Percentiles rank a stretch among this genome's conserved stretches.
Evolutionary conservation across 2,113 vertebrate genomes (phyloP).

Genomic region (Pteropus alecto): DNA sequence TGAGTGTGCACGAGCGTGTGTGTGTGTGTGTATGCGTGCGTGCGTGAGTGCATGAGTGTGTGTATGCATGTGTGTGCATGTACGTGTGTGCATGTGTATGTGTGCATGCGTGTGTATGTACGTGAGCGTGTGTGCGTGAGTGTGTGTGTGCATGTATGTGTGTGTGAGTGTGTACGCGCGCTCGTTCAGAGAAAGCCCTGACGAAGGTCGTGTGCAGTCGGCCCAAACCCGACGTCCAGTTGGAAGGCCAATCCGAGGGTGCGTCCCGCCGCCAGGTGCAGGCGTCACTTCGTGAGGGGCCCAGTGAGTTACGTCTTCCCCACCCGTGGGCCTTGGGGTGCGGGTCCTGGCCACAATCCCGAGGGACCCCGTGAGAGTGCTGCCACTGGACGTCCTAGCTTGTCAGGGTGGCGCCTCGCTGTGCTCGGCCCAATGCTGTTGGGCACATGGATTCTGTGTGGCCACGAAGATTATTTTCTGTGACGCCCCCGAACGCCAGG

Average conservation of each 20-base stretch:
- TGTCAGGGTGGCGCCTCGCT: rapidly evolving
- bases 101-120: no score
- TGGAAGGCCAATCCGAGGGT: not conserved
- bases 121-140: no score
- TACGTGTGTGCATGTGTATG: no score
- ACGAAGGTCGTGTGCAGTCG: no score
- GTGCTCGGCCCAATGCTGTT: rapidly evolving
- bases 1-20: no score
- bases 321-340: rapidly evolving
- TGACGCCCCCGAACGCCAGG: not conserved
- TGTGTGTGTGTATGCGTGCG: no score
- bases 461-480: not conserved
- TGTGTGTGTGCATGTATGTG: no score
- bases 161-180: rapidly evolving
- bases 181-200: rapidly evolving
- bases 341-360: rapidly evolving
- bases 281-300: rapidly evolving
- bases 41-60: no score
- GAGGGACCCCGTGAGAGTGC: rapidly evolving
- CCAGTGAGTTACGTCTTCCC: rapidly evolving
- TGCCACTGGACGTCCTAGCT: rapidly evolving
- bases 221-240: rapidly evolving
- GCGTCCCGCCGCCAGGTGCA: rapidly evolving
- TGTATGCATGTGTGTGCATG: no score
- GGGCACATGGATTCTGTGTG: rapidly evolving